phyloP scores from a whole-genome alignment of 2,797 vertebrate genomes.

The Apogon hyalosoma region DNA sequence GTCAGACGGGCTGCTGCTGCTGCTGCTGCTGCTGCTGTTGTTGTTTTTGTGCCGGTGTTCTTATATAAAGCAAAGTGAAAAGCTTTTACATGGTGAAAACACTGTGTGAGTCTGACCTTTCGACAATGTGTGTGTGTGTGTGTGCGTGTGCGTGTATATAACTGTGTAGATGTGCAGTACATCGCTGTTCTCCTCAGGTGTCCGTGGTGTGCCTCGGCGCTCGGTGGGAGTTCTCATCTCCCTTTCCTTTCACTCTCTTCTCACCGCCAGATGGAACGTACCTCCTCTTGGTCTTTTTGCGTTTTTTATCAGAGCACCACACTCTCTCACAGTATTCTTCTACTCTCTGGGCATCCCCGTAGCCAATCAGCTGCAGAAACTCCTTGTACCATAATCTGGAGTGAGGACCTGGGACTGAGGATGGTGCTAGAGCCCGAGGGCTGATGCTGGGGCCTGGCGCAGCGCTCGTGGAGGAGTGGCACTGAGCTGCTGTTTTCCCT shows the following conservation, averaged over 20 bases:
- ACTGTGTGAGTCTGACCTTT: conserved; percentile 60
- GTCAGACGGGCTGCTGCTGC: conserved; percentile 30
- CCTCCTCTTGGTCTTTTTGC: conserved; percentile 93
- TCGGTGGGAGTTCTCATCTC: conserved; percentile 86
- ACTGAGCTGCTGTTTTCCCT: conserved; percentile 54
- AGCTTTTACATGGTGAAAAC: conserved; percentile 63
- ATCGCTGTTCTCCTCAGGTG: conserved; percentile 80
- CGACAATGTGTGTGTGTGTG: conserved; percentile 21
- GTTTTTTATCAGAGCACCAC: conserved; percentile 95
- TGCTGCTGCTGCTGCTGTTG: conserved; percentile 11
- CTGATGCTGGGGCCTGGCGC: conserved; percentile 56
- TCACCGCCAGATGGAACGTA: conserved; percentile 83
- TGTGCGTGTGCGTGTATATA: conserved; percentile 16
- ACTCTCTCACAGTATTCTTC: conserved; percentile 98
- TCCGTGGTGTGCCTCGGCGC: conserved; percentile 88
- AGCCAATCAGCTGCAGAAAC: conserved; percentile 95
- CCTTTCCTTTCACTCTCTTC: conserved; percentile 82
- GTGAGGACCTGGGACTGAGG: conserved; percentile 80
- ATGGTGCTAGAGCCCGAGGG: conserved; percentile 62
- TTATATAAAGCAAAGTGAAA: conserved; percentile 56
- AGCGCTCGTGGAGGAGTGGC: conserved; percentile 26
- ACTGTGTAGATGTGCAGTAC: conserved; percentile 22
- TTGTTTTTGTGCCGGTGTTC: conserved; percentile 39
- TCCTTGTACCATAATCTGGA: conserved; percentile 95
- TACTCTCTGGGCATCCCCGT: conserved; percentile 93